Percentiles rank a stretch among this genome's conserved stretches.
Evolutionary conservation across 1,140 invertebrate genomes (phyloP).

Genomic region (Bombus waltoni): DNA sequence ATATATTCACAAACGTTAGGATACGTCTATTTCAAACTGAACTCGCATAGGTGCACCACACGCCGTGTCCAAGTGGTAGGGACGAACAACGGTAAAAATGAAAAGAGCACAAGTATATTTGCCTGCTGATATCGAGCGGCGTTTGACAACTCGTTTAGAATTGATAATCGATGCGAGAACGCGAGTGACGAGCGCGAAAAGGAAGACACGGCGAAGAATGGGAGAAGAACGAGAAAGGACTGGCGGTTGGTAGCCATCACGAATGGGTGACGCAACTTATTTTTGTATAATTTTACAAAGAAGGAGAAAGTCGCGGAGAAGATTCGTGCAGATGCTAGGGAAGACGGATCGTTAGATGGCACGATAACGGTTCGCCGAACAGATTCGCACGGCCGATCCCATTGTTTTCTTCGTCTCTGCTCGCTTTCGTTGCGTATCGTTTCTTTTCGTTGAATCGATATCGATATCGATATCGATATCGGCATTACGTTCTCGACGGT

Average conservation of each 20-base stretch:
- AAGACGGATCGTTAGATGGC: no score
- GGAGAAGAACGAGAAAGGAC: not conserved
- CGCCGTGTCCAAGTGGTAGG: not conserved
- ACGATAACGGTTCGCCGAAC: not conserved
- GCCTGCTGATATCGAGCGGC: not conserved
- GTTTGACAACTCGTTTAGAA: not conserved
- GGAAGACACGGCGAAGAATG: not conserved
- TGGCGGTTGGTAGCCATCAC: no score
- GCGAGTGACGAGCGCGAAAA: not conserved
- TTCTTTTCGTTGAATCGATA: not conserved
- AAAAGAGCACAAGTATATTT: no score
- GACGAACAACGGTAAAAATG: not conserved
- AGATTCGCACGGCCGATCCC: not conserved
- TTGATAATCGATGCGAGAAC: not conserved
- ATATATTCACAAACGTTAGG: slow-evolving; percentile 5
- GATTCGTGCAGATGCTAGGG: not conserved
- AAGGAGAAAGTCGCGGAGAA: slow-evolving; percentile 23
- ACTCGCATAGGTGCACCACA: not conserved
- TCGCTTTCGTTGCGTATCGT: not conserved
- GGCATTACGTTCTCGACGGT: no score
- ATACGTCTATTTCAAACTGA: slow-evolving; percentile 7
- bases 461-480: not conserved
- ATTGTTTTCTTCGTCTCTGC: not conserved
- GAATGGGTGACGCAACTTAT: slow-evolving; percentile 54
- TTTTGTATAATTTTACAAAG: slow-evolving; percentile 69